Evolutionary conservation across 2,113 vertebrate genomes (phyloP), one percentile per base, ranked within the genome.

Genomic region (Xiphias gladius): DNA sequence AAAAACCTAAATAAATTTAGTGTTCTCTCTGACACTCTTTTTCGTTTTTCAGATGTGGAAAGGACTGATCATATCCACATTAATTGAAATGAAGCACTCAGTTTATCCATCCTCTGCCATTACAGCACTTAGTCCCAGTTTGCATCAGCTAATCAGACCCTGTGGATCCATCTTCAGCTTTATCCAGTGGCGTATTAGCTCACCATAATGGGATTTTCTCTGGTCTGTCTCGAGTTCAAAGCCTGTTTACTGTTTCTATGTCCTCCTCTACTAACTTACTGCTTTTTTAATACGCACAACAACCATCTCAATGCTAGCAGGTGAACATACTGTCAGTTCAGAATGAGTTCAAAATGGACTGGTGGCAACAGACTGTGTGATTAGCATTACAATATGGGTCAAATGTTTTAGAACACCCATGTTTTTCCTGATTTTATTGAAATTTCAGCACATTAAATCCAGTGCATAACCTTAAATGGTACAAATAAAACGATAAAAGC

Each of bases 121-220:
- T 28, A 52, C 1, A 54, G 43, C 61, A 66, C 61, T 55, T 12
- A 61, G 39, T 71, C 55, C 62, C 74, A 24, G 43, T 72, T 57
- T 78, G 26, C 46, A 57, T 78, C 62, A 50, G 66, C 37, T 83
- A 72, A 87, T 83, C 72, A 64, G 55, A 52, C 81, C 66, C 66
- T 35, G 55, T 64, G 72, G 67, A 76, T 72, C 61, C 76, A 58
- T 73, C 24, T 59, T 57, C 35, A 48, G 65, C n/a, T 24, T 55
- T 32, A 66, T 62, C 41, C 76, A 35, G 30, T 16, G 22, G 20
- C 48, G 58, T 70, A 57, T 82, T 65, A 69, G 48, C 41, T 35
- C 37, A 13, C 13, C 4, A 26, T 63, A 19, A 30, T 77, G 37
- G 43, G 28, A 48, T 63, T 43, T 43, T 52, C 39, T 55, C 41